Evolutionary conservation across 1,140 invertebrate genomes (phyloP), one percentile per base, ranked within the genome.

Genomic region (Drosophila insularis): DNA sequence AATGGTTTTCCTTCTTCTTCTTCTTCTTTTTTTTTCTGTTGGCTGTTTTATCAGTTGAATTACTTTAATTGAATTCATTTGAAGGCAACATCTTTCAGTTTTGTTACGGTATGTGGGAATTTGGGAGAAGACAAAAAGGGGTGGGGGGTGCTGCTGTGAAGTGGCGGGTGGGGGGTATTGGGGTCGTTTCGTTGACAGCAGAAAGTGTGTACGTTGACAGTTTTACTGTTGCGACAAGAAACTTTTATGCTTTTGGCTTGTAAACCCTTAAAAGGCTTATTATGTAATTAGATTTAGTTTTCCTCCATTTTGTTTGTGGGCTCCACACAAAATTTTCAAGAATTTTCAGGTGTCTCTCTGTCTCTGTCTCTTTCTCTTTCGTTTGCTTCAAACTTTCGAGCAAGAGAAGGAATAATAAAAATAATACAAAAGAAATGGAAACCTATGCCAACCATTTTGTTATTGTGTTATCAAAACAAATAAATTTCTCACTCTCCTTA

Each of bases 401-500:
- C 27, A 27, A 5, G 27, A 27, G 27, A 2, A 32, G 5, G 5
- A 32, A 32, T 6, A 32, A 13, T n/a, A 40, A 40, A 13, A 39
- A 39, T 13, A 40, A 40, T 3, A 46, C 14, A 14, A 46, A 46
- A 8, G 27, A 14, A 31, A 17, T 58, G 32, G 14, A 2, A 31
- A 35, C 32, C 32, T 35, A 58, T 35, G 21, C 14, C 55, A 58
- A 35, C 55, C 17, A 17, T 35, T 31, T 58, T 58, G 27, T 58
- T 31, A 35, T 43, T 39, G 60, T 63, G 35, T 55, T 71, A 86
- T 78, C 59, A 81, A 86, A 85, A 81, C 74, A 85, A 87, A 85
- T 85, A 85, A 85, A 86, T 85, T 78, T 78, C 21, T 32, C 17
- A 19, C n/a, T 63, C n/a, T 63, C 60, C 70, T 62, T 78, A 87